phyloP scores from a whole-genome alignment of 2,113 vertebrate genomes.

The Phalacrocorax brasilianus region DNA sequence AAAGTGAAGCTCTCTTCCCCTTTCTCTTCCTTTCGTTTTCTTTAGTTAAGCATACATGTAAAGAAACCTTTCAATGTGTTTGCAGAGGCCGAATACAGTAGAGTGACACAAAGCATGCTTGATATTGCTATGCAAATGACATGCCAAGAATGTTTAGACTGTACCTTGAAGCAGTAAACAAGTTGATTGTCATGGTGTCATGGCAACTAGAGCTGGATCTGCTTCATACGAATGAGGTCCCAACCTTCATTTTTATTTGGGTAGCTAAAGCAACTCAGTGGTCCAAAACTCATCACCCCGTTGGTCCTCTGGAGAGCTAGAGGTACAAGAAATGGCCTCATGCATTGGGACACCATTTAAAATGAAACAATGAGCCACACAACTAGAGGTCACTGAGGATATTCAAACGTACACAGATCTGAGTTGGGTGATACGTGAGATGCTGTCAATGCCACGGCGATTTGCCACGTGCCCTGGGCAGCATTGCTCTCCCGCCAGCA shows the following conservation, averaged over 20 bases:
- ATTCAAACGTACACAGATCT: rapidly evolving
- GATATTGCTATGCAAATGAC: slow-evolving; percentile 81
- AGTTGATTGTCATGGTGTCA: slow-evolving; percentile 77
- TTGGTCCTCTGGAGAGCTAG: background rate
- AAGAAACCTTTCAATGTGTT: slow-evolving; percentile 63
- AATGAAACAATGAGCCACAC: background rate
- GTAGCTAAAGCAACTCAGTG: slow-evolving; percentile 51
- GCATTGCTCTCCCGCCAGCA: background rate
- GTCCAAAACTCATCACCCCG: slow-evolving; percentile 31
- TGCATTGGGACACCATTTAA: background rate
- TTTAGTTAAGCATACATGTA: slow-evolving; percentile 42
- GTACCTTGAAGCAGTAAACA: slow-evolving; percentile 76
- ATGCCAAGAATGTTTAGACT: slow-evolving; percentile 69
- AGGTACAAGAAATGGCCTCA: background rate
- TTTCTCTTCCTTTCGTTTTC: slow-evolving; percentile 42
- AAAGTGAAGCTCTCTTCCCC: slow-evolving; percentile 51
- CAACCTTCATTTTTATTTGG: slow-evolving; percentile 69
- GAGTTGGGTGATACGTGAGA: background rate
- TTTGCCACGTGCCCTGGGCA: background rate
- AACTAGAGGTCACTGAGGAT: background rate
- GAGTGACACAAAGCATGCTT: slow-evolving; percentile 72
- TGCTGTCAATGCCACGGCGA: background rate
- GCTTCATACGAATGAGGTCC: slow-evolving; percentile 51
- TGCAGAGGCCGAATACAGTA: slow-evolving; percentile 43
- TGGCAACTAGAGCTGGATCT: slow-evolving; percentile 67